Conservation (phyloP, 2,888 invertebrate species). For the Tenthredo livida region DNA sequence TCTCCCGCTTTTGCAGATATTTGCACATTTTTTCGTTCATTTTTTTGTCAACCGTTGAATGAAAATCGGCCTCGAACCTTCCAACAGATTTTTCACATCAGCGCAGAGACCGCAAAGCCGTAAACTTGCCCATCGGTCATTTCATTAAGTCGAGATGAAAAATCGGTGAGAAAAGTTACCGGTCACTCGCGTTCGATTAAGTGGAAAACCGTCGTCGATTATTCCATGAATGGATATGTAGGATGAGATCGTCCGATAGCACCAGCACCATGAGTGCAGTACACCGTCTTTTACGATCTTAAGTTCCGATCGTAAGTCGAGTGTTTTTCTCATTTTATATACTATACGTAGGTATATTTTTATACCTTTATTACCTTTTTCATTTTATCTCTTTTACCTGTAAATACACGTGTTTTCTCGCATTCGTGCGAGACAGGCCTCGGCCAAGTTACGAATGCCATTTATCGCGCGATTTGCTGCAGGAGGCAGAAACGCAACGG, state of each 20-base stretch:
- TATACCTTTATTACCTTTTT: background rate
- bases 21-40: background rate
- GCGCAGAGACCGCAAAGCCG: background rate
- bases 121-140: background rate
- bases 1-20: background rate
- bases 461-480: background rate
- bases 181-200: conserved; percentile 30
- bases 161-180: background rate
- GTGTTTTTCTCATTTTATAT: background rate
- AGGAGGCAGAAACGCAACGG: background rate
- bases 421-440: conserved; percentile 18
- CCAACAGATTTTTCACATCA: background rate
- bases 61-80: background rate
- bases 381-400: conserved; percentile 24
- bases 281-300: conserved; percentile 34
- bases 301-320: background rate
- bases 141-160: background rate
- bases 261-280: background rate
- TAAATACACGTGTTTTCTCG: conserved; percentile 47
- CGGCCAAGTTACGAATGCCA: conserved; percentile 18
- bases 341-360: background rate
- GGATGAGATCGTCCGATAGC: conserved; percentile 43
- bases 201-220: conserved; percentile 38
- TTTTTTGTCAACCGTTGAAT: background rate
- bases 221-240: conserved; percentile 43